A percentile compares a stretch with the other conserved stretches of the same genome.
Conservation (phyloP, 2,113 vertebrate genomes). For the Lucifuga dentata region DNA sequence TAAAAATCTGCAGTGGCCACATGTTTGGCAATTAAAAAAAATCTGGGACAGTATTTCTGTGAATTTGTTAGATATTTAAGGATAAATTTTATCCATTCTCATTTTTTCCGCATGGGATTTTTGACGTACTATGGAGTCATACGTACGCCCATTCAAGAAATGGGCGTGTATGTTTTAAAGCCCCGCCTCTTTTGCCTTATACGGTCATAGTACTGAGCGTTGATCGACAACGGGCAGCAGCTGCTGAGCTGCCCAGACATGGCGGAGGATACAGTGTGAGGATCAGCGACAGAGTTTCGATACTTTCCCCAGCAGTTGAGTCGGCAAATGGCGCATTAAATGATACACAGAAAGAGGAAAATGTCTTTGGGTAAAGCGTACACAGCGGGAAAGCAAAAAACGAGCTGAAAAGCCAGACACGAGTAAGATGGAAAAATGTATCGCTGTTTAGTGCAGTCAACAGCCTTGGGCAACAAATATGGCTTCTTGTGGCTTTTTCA, state of each 20-base stretch:
- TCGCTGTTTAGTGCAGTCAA: constrained; percentile 87
- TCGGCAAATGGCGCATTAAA: constrained; percentile 57
- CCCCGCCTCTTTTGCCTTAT: constrained; percentile 79
- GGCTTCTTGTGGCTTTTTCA: constrained; percentile 87
- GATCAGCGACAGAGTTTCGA: constrained; percentile 78
- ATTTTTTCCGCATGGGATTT: constrained; percentile 61
- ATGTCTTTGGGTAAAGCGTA: constrained; percentile 55
- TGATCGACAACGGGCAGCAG: constrained; percentile 87
- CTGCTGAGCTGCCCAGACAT: constrained; percentile 87
- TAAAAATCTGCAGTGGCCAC: too few relatives aligned
- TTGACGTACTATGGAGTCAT: constrained; percentile 61
- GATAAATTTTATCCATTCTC: constrained; percentile 56
- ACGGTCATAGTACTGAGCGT: constrained; percentile 72
- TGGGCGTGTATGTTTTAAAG: constrained; percentile 56
- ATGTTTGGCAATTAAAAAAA: too few relatives aligned
- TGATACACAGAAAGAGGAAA: constrained; percentile 53
- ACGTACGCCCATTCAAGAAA: constrained; percentile 79
- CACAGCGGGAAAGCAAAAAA: constrained; percentile 49
- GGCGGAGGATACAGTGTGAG: constrained; percentile 85
- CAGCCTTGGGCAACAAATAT: constrained; percentile 90
- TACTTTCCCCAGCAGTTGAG: constrained; percentile 77
- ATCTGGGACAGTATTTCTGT: too few relatives aligned
- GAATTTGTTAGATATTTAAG: too few relatives aligned
- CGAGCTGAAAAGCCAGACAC: constrained; percentile 62
- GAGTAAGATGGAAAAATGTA: constrained; percentile 81